Conservation (phyloP, 30 jellyfish, hydroid and myxozoan genomes). For the Turritopsis dohrnii region DNA sequence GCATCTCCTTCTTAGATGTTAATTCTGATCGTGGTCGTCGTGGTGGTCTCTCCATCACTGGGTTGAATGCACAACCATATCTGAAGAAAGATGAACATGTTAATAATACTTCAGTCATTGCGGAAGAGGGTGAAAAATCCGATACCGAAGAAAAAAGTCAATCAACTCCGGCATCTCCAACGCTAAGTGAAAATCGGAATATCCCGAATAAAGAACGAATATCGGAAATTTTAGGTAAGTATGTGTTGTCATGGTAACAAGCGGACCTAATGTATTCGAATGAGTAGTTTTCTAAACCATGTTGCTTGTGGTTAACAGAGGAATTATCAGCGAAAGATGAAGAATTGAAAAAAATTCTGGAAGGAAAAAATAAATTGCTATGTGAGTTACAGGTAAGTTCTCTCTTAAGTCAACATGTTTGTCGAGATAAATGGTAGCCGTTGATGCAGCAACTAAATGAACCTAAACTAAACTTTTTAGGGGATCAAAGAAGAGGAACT, state of each 20-base stretch:
- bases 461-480: not conserved
- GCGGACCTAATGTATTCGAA: no score
- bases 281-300: no score
- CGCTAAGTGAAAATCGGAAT: constrained; percentile 11
- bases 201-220: constrained; percentile 32
- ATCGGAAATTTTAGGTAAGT: constrained; percentile 27
- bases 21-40: constrained; percentile 32
- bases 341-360: constrained; percentile 50
- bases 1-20: constrained; percentile 4
- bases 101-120: not conserved
- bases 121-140: not conserved
- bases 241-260: no score
- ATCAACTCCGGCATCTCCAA: not conserved
- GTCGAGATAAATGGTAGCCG: no score
- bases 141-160: not conserved
- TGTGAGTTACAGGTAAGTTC: constrained; percentile 71
- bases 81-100: constrained; percentile 19
- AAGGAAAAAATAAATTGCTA: constrained; percentile 56
- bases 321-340: constrained; percentile 64
- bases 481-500: not conserved
- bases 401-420: no score
- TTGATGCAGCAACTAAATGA: no score
- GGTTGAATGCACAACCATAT: not conserved
- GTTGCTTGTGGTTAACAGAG: constrained; percentile 41
- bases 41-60: constrained; percentile 26